Percentiles rank a stretch among this genome's conserved stretches.
These are phyloP conservation scores for Amphimedon queenslandica DNA, from an alignment of 37 sponge, comb jelly and placozoan genomes.

Conservation along the genomic window DNA sequence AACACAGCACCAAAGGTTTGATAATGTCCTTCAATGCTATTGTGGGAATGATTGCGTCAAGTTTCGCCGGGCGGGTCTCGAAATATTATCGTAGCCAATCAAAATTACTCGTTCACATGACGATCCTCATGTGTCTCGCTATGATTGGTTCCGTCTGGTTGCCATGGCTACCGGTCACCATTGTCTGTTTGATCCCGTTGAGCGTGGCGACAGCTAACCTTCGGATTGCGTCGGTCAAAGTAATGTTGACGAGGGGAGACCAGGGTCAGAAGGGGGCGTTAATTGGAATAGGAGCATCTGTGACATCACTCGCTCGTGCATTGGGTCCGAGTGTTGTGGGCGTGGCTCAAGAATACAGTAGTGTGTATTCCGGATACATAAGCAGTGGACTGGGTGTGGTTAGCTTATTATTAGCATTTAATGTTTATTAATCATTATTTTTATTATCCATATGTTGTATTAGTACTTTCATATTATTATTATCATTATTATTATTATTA, in stretches of 20 bases:
- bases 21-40: conserved; percentile 65
- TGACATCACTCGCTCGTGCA: conserved; percentile 56
- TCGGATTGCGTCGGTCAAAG: conserved; percentile 36
- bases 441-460: too few species aligned
- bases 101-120: conserved; percentile 36
- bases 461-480: too few species aligned
- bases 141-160: conserved; percentile 26
- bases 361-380: conserved; percentile 22
- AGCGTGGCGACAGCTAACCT: conserved; percentile 55
- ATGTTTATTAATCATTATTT: too few species aligned
- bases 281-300: conserved; percentile 62
- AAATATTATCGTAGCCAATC: conserved; percentile 27
- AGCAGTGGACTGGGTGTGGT: conserved; percentile 26
- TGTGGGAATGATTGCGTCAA: conserved; percentile 22
- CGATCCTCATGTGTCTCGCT: conserved; percentile 27
- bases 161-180: conserved; percentile 9
- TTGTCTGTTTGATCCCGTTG: conserved; percentile 43
- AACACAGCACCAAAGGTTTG: conserved; percentile 50
- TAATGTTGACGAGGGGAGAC: conserved; percentile 31
- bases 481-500: too few species aligned
- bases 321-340: conserved; percentile 64
- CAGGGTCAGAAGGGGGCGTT: conserved; percentile 61
- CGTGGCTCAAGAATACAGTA: conserved; percentile 34
- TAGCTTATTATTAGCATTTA: too few species aligned
- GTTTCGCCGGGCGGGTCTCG: conserved; percentile 36